Base-by-base conservation (phyloP, 64 coral and sea anemone genomes). In the Montipora sp. region DNA sequence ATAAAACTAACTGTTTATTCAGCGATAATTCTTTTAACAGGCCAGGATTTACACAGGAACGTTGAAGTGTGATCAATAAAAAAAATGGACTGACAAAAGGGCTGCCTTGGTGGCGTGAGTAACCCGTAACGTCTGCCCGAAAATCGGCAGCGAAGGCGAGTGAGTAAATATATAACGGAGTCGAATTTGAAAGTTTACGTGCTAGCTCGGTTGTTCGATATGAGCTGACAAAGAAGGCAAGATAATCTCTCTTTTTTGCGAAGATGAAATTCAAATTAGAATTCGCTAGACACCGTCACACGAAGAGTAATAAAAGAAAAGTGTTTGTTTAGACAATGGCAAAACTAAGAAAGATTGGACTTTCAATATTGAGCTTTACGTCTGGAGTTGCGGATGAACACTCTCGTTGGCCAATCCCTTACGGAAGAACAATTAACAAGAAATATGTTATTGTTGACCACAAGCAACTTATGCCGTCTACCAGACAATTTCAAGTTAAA, bases 381-480 rank as follows among this genome's bases (percentile, higher is more conserved):
- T 8, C 53, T 11, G 11, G 53, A 11, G 3, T 57, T 63, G 13
- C 60, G 14, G 60, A 63, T 63, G 60, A 63, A 63, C 8, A 12
- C 14, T 14, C 60, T 63, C 60, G 14, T 12, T 63, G 7, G 24
- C 11, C 12, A 76, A 15, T 47, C 3, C 6, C 16, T 11, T 47
- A 48, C 44, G 16, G 18, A 78, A 15, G 8, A 44, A 19, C 4
- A 48, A 8, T 18, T 5, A 78, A 16, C 44, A 78, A 48, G 15
- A 49, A 48, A 18, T 45, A 11, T 50, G 48, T 48, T 78, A 78
- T 49, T 49, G 47, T 78, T 16, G 14, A 78, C 46, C 11, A 71
- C 20, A 71, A 78, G 14, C 75, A 78, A 49, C 15, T 49, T 78
- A 78, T 78, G 44, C 16, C 47, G 75, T 78, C 75, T 78, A 18